Evolutionary conservation across 2,113 vertebrate species (phyloP).

Genomic region (Onychostoma macrolepis): DNA sequence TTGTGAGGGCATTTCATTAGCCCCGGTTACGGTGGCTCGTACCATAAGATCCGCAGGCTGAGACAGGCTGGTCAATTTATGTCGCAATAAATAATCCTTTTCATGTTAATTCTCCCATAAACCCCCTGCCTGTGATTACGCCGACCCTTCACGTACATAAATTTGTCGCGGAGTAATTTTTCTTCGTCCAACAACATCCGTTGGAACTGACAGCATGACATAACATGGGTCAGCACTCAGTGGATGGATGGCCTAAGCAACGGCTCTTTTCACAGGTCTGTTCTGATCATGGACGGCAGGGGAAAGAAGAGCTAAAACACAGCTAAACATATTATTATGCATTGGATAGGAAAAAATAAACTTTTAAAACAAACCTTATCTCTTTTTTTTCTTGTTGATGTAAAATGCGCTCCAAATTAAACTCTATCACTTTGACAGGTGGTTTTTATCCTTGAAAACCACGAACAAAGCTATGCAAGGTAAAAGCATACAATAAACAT

Average conservation of each 20-base stretch:
- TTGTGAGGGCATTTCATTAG: constrained; percentile 45
- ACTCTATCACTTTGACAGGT: neutral
- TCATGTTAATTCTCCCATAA: constrained; percentile 61
- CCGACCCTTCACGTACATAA: constrained; percentile 40
- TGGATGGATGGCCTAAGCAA: neutral
- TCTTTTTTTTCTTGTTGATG: neutral
- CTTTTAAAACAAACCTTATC: too few relatives aligned
- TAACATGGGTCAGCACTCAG: neutral
- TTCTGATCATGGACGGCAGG: neutral
- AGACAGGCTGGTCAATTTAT: constrained; percentile 36
- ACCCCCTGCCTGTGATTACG: constrained; percentile 43
- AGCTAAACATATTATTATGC: neutral
- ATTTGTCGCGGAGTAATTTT: constrained; percentile 42
- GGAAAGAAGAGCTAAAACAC: neutral
- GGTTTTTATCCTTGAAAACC: neutral
- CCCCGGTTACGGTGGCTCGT: constrained; percentile 25
- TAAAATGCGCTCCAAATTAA: neutral
- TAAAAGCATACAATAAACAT: neutral
- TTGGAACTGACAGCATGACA: neutral
- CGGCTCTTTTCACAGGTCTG: neutral
- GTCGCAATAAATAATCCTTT: constrained; percentile 55
- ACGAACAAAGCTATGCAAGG: neutral
- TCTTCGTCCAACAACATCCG: neutral
- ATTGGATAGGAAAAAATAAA: neutral
- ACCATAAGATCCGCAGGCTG: constrained; percentile 26